Evolutionary conservation across 2,797 vertebrate genomes (phyloP), one percentile per base, ranked within the genome.

Genomic region (Meriones psammophilus): DNA sequence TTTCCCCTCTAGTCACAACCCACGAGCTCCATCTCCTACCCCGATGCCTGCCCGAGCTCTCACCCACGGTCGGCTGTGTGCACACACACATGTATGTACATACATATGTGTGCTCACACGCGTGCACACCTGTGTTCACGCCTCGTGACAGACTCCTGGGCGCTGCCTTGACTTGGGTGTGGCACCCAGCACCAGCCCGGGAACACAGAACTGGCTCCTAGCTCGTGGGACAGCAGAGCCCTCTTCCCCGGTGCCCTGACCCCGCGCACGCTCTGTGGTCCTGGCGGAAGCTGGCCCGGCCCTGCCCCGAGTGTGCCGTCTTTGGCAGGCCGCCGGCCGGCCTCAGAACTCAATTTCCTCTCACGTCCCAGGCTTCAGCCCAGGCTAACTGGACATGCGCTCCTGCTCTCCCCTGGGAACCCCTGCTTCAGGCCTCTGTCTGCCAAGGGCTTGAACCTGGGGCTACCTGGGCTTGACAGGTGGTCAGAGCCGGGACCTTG

Each of bases 261-360:
- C 42, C 42, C 30, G 8, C 39, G n/a, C 30, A 46, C 4, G 5
- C 30, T 33, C 30, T 28, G 56, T 46, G 58, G 30, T 9, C 8
- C 36, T 30, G 26, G n/a, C 15, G 9, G 60, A 74, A 15, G 14
- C 60, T 0, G 15, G 3, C 36, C 64, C 12, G 4, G 4, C 1
- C 22, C 56, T 14, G 36, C 5, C 1, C 26, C 1, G 6, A 39
- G 0, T 1, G 79, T 0, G 73, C 14, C 2, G n/a, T 26, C 10
- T 3, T 68, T 20, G 39, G n/a, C 18, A 3, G 2, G 33, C n/a
- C 54, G 0, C 18, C 0, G 3, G 20, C 33, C 30, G 33, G 58
- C 50, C 68, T 81, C 68, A 15, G 66, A 56, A 28, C 46, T 60
- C 54, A 2, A 1, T 64, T 22, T 26, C 24, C 64, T 20, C 3